Conservation (phyloP, 2,888 invertebrate species). For the Stomorhina lunata region DNA sequence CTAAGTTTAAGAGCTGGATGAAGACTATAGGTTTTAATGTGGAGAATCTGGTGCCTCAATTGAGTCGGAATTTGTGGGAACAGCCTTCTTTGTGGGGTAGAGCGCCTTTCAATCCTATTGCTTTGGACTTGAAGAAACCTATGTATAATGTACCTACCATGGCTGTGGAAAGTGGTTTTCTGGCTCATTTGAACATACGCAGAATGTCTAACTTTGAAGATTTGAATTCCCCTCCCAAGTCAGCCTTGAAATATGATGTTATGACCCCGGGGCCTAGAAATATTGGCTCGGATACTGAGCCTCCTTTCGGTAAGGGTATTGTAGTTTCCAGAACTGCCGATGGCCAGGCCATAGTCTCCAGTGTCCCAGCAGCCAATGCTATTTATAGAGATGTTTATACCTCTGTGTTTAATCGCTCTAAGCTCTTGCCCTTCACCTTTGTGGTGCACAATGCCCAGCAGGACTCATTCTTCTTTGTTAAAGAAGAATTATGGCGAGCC, state of each 20-base stretch:
- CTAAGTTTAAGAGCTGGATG: constrained; percentile 93
- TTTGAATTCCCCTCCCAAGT: constrained; percentile 88
- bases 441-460: constrained; percentile 93
- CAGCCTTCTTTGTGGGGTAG: constrained; percentile 82
- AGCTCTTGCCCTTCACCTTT: constrained; percentile 91
- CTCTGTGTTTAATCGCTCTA: constrained; percentile 94
- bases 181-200: constrained; percentile 89
- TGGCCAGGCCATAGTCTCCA: constrained; percentile 90
- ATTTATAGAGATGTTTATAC: constrained; percentile 96
- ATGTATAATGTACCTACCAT: constrained; percentile 85
- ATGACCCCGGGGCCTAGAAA: constrained; percentile 87
- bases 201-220: constrained; percentile 89
- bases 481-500: constrained; percentile 94
- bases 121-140: constrained; percentile 83
- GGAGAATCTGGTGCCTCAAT: constrained; percentile 91
- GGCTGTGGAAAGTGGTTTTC: constrained; percentile 90
- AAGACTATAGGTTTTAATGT: constrained; percentile 91
- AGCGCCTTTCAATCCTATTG: constrained; percentile 79
- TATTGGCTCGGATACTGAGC: constrained; percentile 91
- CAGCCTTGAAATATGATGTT: constrained; percentile 89
- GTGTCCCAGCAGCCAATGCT: constrained; percentile 93
- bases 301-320: constrained; percentile 93
- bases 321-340: constrained; percentile 89
- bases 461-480: constrained; percentile 96
- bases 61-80: constrained; percentile 87